Evolutionary conservation across 2,797 vertebrate species (phyloP), one percentile per base, ranked within the genome.

Genomic region (Ambastaia sidthimunki): DNA sequence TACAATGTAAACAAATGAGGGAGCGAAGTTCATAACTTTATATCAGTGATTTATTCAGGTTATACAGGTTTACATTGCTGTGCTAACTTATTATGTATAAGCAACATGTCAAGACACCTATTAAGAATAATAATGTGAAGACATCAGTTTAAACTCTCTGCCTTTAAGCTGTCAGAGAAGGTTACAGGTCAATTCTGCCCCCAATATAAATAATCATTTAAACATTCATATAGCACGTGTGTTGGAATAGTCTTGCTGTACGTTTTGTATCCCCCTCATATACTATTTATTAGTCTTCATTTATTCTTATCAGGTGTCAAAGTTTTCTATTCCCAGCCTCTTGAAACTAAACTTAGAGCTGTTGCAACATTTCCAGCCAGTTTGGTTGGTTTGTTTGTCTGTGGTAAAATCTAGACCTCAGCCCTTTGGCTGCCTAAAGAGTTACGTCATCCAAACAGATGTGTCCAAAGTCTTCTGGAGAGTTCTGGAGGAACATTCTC

Each of bases 381-480:
- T 72, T 65, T 41, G 12, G 59, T 65, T 41, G 12, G 59, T 41
- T 19, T 72, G 68, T 54, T 52, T 67, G 69, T 23, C 55, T 85
- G 55, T 57, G 48, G 25, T 18, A 57, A 13, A 74, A 72, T 44
- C 52, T 28, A 74, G 31, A 18, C 41, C 25, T 57, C 12, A 48
- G 82, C 82, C 37, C 80, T 86, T 76, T 70, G 70, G 77, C 85
- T 82, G 85, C 80, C 81, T 78, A 74, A 44, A 23, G 48, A 6
- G 66, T 78, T 80, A 73, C 50, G 59, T 82, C 65, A 84, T 75
- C 55, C 19, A 54, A 77, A 73, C 70, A 60, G 25, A 68, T n/a
- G 34, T 28, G 16, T 74, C 21, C 50, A 77, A 76, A 76, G 57
- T 63, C 69, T 55, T 66, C 47, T 37, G 41, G 52, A 71, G 41